These are phyloP conservation scores for Anabas testudineus DNA, from an alignment of 2,797 vertebrate genomes.

Conservation along the genomic window DNA sequence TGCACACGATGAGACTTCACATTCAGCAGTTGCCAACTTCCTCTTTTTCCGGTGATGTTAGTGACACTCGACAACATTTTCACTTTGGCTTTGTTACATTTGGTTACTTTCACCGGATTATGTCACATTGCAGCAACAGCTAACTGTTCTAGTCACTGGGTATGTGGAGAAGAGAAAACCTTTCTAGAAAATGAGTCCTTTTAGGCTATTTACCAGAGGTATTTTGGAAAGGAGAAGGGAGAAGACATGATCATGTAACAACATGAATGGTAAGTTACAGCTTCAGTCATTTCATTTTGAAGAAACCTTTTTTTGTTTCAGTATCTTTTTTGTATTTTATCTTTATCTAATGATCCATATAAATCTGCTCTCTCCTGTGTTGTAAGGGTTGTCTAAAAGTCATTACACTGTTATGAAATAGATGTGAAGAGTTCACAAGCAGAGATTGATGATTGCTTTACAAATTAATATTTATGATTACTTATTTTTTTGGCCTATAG, in stretches of 20 bases:
- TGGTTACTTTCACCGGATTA: not conserved
- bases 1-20: not conserved
- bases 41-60: conserved; percentile 36
- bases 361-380: not conserved
- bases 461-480: not conserved
- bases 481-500: not conserved
- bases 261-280: conserved; percentile 68
- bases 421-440: not conserved
- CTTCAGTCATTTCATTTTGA: not conserved
- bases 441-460: not conserved
- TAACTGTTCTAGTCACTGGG: not conserved
- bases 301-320: not conserved
- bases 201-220: not conserved
- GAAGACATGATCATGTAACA: conserved; percentile 46
- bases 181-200: not conserved
- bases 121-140: not conserved
- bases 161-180: not conserved
- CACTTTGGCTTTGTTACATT: not conserved
- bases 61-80: not conserved
- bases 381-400: not conserved
- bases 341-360: not conserved
- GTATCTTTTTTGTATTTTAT: not conserved
- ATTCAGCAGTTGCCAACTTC: conserved; percentile 47
- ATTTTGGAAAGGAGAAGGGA: conserved; percentile 1
- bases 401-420: not conserved